phyloP scores from a whole-genome alignment of 2,113 vertebrate species.

The Columba livia region DNA sequence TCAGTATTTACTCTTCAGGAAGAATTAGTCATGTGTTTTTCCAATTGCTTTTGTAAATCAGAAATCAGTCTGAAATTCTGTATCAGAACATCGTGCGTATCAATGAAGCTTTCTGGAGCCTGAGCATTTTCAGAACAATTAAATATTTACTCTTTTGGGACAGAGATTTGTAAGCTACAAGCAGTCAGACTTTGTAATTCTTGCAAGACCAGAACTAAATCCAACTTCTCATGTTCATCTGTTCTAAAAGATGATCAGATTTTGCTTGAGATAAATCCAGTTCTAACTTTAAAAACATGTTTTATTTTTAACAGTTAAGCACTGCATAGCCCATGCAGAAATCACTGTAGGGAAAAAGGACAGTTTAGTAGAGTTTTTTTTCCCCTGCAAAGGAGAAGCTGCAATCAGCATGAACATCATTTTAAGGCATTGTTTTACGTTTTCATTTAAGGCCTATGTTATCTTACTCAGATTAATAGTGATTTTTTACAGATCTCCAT shows the following conservation, averaged over 20 bases:
- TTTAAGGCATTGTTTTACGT: constrained; percentile 18
- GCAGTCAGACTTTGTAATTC: not conserved
- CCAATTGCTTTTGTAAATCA: not conserved
- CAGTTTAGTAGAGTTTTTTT: not conserved
- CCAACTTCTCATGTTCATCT: not conserved
- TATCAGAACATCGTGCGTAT: not conserved
- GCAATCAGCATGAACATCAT: not conserved
- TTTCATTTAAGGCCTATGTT: constrained; percentile 14
- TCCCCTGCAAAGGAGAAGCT: not conserved
- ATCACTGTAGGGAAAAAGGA: not conserved
- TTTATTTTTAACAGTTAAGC: constrained; percentile 1
- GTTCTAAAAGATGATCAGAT: not conserved
- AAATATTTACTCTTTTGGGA: not conserved
- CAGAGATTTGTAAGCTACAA: not conserved
- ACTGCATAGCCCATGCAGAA: not conserved
- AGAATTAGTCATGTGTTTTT: constrained; percentile 13
- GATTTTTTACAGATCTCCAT: not conserved
- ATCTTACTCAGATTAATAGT: constrained; percentile 1
- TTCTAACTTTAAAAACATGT: not conserved
- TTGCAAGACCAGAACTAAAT: not conserved
- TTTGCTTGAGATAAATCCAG: not conserved
- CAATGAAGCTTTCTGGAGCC: not conserved
- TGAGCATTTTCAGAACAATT: not conserved
- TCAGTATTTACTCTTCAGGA: not conserved
- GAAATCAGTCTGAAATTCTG: not conserved